A percentile compares a stretch with the other conserved stretches of the same genome.
phyloP scores from a whole-genome alignment of 2,888 invertebrate genomes.

The Drosophila vallismaia region DNA sequence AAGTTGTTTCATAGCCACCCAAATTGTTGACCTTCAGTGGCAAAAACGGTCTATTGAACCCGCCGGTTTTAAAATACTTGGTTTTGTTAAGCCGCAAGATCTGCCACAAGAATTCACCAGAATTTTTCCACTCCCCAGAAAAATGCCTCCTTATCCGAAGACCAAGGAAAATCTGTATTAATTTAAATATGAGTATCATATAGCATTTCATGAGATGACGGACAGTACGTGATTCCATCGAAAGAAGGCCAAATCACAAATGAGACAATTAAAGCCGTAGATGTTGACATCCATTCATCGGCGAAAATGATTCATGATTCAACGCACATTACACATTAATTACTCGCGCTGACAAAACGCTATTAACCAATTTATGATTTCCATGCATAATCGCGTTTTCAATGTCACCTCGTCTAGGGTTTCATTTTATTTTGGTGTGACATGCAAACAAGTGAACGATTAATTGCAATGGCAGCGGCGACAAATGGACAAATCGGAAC shows the following conservation, averaged over 20 bases:
- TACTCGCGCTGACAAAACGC: slow-evolving; percentile 59
- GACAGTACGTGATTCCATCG: slow-evolving; percentile 18
- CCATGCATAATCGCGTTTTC: slow-evolving; percentile 55
- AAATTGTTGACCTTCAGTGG: slow-evolving; percentile 56
- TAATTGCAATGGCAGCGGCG: slow-evolving; percentile 63
- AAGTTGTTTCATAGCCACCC: slow-evolving; percentile 68
- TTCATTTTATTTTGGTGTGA: slow-evolving; percentile 40
- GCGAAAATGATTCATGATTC: slow-evolving; percentile 55
- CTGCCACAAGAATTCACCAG: background rate
- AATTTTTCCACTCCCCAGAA: background rate
- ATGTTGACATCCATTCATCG: slow-evolving; percentile 35
- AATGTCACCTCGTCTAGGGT: slow-evolving; percentile 56
- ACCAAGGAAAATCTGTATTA: slow-evolving; percentile 15
- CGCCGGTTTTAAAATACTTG: slow-evolving; percentile 14
- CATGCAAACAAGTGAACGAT: slow-evolving; percentile 71
- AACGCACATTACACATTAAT: slow-evolving; percentile 59
- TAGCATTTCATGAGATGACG: background rate
- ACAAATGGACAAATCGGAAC: slow-evolving; percentile 42
- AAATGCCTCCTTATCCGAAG: slow-evolving; percentile 17
- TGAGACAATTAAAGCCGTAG: slow-evolving; percentile 21
- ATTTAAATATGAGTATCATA: slow-evolving; percentile 24
- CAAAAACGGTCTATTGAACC: slow-evolving; percentile 59
- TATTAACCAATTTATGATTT: slow-evolving; percentile 41
- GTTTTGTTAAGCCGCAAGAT: background rate
- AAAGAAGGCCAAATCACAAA: slow-evolving; percentile 51